A percentile compares a stretch with the other conserved stretches of the same genome.
Evolutionary conservation across 30 jellyfish, hydroid and myxozoan genomes (phyloP).

Genomic region (Catostylus mosaicus): DNA sequence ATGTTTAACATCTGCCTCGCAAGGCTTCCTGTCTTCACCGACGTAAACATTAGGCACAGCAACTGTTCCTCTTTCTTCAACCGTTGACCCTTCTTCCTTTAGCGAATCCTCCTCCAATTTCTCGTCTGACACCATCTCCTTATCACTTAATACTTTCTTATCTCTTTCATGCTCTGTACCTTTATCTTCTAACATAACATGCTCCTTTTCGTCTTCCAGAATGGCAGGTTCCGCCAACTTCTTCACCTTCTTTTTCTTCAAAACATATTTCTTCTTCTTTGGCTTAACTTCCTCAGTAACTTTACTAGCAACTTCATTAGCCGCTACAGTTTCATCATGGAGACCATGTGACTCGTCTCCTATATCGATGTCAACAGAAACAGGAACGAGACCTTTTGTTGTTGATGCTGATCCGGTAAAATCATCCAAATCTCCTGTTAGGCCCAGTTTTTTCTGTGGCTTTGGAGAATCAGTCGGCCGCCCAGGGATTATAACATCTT

Average conservation of each 20-base stretch:
- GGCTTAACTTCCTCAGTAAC: constrained; percentile 16
- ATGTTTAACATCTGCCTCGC: background rate
- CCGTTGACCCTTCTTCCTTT: background rate
- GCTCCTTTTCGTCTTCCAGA: constrained; percentile 35
- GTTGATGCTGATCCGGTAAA: background rate
- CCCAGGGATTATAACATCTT: constrained; percentile 53
- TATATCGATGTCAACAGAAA: constrained; percentile 55
- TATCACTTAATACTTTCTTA: background rate
- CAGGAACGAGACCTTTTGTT: background rate
- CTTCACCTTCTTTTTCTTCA: constrained; percentile 58
- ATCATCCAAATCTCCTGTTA: background rate
- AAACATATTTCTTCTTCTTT: constrained; percentile 70
- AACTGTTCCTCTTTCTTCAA: background rate
- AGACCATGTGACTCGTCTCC: constrained; percentile 20
- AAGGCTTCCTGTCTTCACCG: background rate
- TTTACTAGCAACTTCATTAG: background rate
- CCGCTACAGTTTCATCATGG: background rate
- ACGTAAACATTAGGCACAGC: constrained; percentile 1
- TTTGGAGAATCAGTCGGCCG: constrained; percentile 2
- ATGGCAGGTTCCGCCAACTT: constrained; percentile 20
- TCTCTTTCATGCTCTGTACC: background rate
- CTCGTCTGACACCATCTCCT: background rate
- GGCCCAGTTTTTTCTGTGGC: background rate
- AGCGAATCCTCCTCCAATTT: background rate
- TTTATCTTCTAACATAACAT: background rate